A percentile compares a stretch with the other conserved stretches of the same genome.
These are phyloP conservation scores for Macropus fuliginosus DNA, from an alignment of 2,797 vertebrate species.

Conservation along the genomic window DNA sequence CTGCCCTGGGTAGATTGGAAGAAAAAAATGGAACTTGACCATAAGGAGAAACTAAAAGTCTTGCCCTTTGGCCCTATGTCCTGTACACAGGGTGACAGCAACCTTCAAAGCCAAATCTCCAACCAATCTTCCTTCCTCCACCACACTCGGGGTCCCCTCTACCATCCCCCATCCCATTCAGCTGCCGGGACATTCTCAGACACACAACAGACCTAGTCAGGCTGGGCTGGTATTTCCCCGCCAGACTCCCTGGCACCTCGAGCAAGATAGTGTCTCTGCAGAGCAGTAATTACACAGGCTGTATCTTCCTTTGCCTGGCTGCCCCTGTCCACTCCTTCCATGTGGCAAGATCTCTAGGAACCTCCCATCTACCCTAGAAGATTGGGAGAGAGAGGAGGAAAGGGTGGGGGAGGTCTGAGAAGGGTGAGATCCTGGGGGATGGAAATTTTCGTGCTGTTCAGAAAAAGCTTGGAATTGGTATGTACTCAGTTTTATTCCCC, in stretches of 20 bases:
- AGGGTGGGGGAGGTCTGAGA: accelerated
- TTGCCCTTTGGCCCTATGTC: conserved; percentile 68
- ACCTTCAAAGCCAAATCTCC: not conserved
- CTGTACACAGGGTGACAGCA: conserved; percentile 26
- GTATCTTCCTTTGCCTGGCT: not conserved
- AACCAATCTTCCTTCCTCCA: not conserved
- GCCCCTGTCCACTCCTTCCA: not conserved
- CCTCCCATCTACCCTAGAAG: not conserved
- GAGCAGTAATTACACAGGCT: conserved; percentile 20
- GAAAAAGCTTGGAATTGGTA: not conserved
- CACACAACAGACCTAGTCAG: conserved; percentile 64
- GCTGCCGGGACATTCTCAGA: conserved; percentile 62
- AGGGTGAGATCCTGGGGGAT: not conserved
- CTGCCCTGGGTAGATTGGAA: not conserved
- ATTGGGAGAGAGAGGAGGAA: not conserved
- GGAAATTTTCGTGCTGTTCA: not conserved
- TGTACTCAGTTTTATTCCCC: not conserved
- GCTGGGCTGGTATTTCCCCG: not conserved
- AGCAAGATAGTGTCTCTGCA: conserved; percentile 53
- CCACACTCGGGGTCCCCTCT: not conserved
- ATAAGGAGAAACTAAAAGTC: conserved; percentile 45
- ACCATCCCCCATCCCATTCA: not conserved
- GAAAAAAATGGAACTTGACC: conserved; percentile 70
- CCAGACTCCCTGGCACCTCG: conserved; percentile 78
- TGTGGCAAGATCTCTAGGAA: not conserved